These are phyloP conservation scores for Chrysocyon brachyurus DNA, from an alignment of 2,797 vertebrate genomes.

Conservation along the genomic window DNA sequence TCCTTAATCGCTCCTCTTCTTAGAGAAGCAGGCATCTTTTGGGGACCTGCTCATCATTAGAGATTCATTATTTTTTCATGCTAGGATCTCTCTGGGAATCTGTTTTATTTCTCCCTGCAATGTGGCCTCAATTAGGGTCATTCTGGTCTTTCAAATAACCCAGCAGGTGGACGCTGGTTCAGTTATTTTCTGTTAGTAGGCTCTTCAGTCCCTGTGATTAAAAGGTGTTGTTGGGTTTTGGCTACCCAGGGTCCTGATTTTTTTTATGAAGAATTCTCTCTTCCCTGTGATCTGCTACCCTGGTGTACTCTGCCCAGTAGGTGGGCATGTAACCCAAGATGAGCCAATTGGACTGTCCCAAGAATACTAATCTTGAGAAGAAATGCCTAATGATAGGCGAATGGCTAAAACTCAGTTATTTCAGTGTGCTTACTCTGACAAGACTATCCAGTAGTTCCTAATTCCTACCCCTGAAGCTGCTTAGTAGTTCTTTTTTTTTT, in stretches of 20 bases:
- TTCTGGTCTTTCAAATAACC: not conserved
- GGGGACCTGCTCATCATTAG: not conserved
- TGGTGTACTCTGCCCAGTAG: not conserved
- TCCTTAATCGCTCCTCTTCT: not conserved
- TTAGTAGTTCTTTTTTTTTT: not conserved
- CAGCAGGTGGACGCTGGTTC: not conserved
- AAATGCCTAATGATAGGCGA: not conserved
- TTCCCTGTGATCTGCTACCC: not conserved
- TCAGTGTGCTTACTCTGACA: not conserved
- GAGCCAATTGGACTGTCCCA: not conserved
- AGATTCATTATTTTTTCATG: slow-evolving; percentile 14
- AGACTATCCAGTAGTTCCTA: not conserved
- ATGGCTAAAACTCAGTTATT: not conserved
- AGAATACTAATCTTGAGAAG: slow-evolving; percentile 6
- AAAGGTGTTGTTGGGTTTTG: slow-evolving; percentile 10
- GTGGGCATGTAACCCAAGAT: not conserved
- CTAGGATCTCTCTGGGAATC: not conserved
- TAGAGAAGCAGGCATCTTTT: not conserved
- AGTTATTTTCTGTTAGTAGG: not conserved
- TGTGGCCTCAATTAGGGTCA: not conserved
- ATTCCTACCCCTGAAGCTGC: not conserved
- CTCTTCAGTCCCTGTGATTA: not conserved
- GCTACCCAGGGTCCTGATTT: not conserved
- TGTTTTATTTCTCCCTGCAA: slow-evolving; percentile 5
- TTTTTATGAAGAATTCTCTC: slow-evolving; percentile 41